Evolutionary conservation across 2,888 invertebrate genomes (phyloP), one percentile per base, ranked within the genome.

Genomic region (Sabatieria punctata): DNA sequence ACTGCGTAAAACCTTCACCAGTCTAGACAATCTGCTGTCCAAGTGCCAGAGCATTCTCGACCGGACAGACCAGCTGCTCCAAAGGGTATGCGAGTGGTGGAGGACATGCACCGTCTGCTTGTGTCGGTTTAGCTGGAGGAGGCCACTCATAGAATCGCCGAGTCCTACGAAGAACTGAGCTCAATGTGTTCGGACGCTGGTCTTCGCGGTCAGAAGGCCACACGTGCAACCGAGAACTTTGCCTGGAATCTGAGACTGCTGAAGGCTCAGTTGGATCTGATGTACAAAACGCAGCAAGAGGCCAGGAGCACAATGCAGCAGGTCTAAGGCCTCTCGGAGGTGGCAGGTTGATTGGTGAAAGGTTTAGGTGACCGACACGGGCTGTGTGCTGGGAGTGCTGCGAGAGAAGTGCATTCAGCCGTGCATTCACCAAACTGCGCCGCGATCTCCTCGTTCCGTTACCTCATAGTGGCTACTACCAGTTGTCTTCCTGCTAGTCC

Each of bases 191-290:
- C 56, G 35, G 67, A 67, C 45, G 63, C 65, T 8, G 72, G 72
- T 1, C 61, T 73, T 4, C 68, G 71, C 51, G 71, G 71, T 38
- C 71, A 70, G 55, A 74, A 74, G 35, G 47, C 46, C 2, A 41
- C 42, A 15, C 49, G 70, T 61, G 71, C 71, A 19, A 60, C 65
- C 42, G 74, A 75, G 54, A 74, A 71, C 54, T 73, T 71, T 56
- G 69, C 72, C 1, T 74, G 74, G 74, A 74, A 74, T 57, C 66
- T 73, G 38, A 64, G 73, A 30, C 67, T 74, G 36, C 60, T 75
- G 43, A 69, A 71, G 52, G 73, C 72, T 18, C 74, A 75, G 53
- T 64, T 73, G 38, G 73, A 73, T 49, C 63, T 73, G 21, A 60
- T 74, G 52, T 58, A 60, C 30, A 68, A 71, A 49, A 67, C 70